These are phyloP conservation scores for Acleris holmiana DNA, from an alignment of 2,888 invertebrate genomes.

Conservation along the genomic window DNA sequence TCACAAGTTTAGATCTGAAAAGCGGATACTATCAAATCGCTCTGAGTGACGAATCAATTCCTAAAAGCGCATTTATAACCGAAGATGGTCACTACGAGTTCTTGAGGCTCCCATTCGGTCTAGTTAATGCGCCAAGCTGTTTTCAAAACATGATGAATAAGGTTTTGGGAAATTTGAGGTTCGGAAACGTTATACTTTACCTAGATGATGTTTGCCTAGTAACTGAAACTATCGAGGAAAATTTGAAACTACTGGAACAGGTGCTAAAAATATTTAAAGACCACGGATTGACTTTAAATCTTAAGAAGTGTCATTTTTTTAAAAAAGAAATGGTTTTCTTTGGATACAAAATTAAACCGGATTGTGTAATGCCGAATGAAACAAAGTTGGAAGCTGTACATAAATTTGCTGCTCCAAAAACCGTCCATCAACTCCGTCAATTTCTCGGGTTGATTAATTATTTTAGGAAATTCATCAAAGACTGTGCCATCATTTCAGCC, in stretches of 20 bases:
- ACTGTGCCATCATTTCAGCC: no score
- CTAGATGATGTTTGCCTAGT: conserved; percentile 39
- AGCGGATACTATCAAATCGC: conserved; percentile 41
- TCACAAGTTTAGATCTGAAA: conserved; percentile 41
- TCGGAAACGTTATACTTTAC: conserved; percentile 32
- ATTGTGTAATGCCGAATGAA: no score
- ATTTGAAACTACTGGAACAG: conserved; percentile 20
- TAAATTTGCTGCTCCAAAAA: no score
- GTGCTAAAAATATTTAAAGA: conserved; percentile 2
- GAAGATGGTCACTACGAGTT: no score
- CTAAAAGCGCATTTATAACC: no score
- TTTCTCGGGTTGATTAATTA: no score
- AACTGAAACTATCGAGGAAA: conserved; percentile 35
- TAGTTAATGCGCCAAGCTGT: conserved; percentile 19
- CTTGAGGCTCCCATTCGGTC: conserved; percentile 45
- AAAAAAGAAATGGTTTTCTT: conserved; percentile 10
- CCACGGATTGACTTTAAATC: conserved; percentile 30
- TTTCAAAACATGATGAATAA: no score
- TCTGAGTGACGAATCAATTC: no score
- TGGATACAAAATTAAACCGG: no score
- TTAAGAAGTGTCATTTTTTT: conserved; percentile 37
- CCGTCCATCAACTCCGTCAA: no score
- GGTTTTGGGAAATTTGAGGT: conserved; percentile 11
- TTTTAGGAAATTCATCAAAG: no score
- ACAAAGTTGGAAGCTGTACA: no score